Conservation (phyloP, 2,113 vertebrate genomes). For the Etheostoma spectabile region DNA sequence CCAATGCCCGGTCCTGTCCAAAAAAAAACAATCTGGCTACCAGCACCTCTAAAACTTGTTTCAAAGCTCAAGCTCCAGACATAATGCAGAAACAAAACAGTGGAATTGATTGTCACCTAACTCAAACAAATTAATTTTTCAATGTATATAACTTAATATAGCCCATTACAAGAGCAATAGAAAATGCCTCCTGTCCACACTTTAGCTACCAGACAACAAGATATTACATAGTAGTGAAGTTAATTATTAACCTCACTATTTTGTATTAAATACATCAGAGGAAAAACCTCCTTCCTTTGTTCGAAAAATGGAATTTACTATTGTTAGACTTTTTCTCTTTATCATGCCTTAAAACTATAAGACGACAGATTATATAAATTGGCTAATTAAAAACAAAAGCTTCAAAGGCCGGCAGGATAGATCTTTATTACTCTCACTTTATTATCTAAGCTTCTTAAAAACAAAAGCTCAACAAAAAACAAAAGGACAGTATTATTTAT, state of each 20-base stretch:
- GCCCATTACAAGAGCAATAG: neutral
- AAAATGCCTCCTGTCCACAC: neutral
- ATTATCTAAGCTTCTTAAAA: conserved; percentile 26
- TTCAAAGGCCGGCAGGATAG: conserved; percentile 13
- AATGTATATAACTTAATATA: neutral
- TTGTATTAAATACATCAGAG: conserved; percentile 19
- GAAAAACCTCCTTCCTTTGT: conserved; percentile 35
- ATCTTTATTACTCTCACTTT: conserved; percentile 25
- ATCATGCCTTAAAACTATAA: conserved; percentile 4
- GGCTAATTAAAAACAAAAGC: conserved; percentile 32
- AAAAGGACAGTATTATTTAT: conserved; percentile 24
- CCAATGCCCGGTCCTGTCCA: too few species aligned
- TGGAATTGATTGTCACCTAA: too few species aligned
- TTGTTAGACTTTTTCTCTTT: conserved; percentile 5
- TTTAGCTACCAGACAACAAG: neutral
- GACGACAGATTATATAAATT: conserved; percentile 18
- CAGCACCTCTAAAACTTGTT: neutral
- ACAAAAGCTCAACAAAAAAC: neutral
- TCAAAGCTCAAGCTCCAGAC: neutral
- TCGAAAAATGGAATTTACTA: conserved; percentile 22
- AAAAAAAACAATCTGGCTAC: neutral
- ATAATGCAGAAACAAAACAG: too few species aligned
- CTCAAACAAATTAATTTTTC: too few species aligned
- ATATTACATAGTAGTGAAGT: neutral
- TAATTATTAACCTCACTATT: too few species aligned